Conservation (phyloP, 2,113 vertebrate species). For the Prionailurus viverrinus region DNA sequence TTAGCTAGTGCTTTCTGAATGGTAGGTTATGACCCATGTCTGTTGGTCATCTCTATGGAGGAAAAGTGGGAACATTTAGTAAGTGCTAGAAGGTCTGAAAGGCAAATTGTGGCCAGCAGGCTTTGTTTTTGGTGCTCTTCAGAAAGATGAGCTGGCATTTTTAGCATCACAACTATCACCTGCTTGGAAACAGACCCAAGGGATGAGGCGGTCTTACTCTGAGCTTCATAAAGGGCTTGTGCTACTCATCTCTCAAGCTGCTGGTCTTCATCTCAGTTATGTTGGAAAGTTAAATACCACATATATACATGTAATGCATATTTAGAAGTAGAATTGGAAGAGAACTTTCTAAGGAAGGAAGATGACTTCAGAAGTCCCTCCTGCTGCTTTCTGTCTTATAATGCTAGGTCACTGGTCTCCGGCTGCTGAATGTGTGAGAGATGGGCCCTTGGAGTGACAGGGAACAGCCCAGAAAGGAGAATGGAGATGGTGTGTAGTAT, state of each 20-base stretch:
- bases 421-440: not conserved
- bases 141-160: not conserved
- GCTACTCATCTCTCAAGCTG: not conserved
- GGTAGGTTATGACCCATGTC: not conserved
- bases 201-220: not conserved
- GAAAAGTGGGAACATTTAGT: not conserved
- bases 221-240: not conserved
- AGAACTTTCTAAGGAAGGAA: not conserved
- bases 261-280: not conserved
- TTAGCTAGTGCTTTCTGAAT: fast-evolving
- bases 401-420: not conserved
- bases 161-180: not conserved
- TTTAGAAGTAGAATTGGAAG: not conserved
- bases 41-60: not conserved
- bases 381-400: not conserved
- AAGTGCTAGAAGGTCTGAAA: not conserved
- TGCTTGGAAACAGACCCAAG: not conserved
- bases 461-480: not conserved
- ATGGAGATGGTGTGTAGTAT: fast-evolving
- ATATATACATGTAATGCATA: fast-evolving
- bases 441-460: not conserved
- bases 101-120: not conserved
- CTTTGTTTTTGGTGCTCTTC: not conserved
- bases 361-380: not conserved
- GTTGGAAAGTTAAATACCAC: not conserved